phyloP scores from a whole-genome alignment of 1,140 invertebrate species.

The Zaprionus ornatus region DNA sequence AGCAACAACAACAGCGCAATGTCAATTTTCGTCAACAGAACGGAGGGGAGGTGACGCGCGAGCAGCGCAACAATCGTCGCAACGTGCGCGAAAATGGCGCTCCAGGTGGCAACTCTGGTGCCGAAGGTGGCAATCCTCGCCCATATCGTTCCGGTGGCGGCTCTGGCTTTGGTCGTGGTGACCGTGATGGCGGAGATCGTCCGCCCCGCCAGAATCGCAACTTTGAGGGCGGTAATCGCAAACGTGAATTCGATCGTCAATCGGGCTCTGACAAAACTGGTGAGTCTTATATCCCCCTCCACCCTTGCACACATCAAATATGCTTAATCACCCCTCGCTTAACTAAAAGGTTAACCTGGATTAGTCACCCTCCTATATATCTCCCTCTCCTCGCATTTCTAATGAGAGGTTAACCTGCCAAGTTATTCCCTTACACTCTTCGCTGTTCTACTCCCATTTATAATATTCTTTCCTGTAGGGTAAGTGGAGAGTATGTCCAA shows the following conservation, averaged over 20 bases:
- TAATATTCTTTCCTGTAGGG: neutral
- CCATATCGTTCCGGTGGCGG: conserved; percentile 70
- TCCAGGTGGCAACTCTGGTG: conserved; percentile 84
- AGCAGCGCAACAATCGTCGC: conserved; percentile 89
- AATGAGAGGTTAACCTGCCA: neutral
- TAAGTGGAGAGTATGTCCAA: conserved; percentile 38
- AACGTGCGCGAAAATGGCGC: conserved; percentile 87
- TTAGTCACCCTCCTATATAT: neutral
- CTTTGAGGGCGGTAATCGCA: conserved; percentile 88
- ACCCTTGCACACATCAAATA: neutral
- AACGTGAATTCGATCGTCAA: conserved; percentile 97
- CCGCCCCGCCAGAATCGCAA: conserved; percentile 84
- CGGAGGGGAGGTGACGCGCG: conserved; percentile 86
- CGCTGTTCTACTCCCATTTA: neutral
- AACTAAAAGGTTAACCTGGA: neutral
- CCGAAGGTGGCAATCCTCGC: conserved; percentile 83
- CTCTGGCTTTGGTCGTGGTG: conserved; percentile 29
- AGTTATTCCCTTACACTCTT: neutral
- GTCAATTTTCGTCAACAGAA: conserved; percentile 83
- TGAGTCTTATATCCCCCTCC: conserved; percentile 84
- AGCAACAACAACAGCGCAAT: conserved; percentile 68
- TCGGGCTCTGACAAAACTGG: conserved; percentile 96
- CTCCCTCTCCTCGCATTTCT: neutral
- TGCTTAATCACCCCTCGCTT: neutral
- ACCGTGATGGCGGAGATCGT: conserved; percentile 61